Evolutionary conservation across 1,140 invertebrate species (phyloP).

Genomic region (Temnothorax curvispinosus): DNA sequence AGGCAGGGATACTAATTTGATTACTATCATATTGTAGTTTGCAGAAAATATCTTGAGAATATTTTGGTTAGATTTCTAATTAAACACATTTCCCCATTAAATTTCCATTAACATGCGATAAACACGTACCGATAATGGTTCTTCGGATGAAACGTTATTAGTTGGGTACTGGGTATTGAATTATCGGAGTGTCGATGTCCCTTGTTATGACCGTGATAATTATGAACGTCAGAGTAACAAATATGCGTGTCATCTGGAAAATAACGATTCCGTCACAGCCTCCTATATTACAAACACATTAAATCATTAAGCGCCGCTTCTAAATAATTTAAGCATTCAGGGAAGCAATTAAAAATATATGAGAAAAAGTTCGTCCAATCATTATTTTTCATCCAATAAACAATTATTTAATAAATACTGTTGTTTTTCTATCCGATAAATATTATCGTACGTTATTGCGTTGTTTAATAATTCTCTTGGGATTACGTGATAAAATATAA

Average conservation of each 20-base stretch:
- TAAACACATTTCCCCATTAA: neutral
- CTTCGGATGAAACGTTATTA: neutral
- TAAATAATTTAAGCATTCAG: neutral
- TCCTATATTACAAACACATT: conserved; percentile 6
- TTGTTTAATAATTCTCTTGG: neutral
- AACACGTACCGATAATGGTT: neutral
- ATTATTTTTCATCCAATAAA: neutral
- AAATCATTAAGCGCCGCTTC: neutral
- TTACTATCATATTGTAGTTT: neutral
- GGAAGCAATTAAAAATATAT: neutral
- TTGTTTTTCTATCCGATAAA: neutral
- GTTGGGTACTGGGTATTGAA: neutral
- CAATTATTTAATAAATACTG: neutral
- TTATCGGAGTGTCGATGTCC: conserved; percentile 36
- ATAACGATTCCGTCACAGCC: neutral
- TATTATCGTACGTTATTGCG: neutral
- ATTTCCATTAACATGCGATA: neutral
- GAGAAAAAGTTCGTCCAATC: neutral
- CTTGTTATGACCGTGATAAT: conserved; percentile 15
- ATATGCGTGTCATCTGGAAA: neutral
- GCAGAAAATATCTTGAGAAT: neutral
- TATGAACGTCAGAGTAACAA: neutral
- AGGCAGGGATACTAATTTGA: neutral
- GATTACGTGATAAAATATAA: neutral
- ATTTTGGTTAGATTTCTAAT: conserved; percentile 15